These are phyloP conservation scores for human (Homo sapiens) DNA, from an alignment of 2,113 vertebrate genomes.

Conservation along the genomic window DNA sequence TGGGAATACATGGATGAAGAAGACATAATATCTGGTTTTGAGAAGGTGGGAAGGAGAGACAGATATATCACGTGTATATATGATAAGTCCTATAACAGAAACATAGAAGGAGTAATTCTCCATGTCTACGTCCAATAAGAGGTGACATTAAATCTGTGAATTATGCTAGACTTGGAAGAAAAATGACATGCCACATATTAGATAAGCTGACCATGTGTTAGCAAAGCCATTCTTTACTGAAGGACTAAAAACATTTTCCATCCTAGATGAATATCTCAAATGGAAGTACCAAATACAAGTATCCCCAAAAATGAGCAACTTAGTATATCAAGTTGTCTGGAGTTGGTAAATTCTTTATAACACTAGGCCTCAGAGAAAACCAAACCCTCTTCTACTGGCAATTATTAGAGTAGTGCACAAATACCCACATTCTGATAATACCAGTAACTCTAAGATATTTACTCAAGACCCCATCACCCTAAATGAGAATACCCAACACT, in stretches of 20 bases:
- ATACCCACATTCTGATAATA: not conserved
- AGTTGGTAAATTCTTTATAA: not conserved
- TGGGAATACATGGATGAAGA: not conserved
- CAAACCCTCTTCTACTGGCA: not conserved
- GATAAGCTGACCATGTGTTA: not conserved
- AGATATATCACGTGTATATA: not conserved
- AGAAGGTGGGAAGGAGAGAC: not conserved
- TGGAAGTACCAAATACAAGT: not conserved
- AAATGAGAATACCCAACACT: not conserved
- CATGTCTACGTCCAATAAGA: not conserved
- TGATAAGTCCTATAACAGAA: not conserved
- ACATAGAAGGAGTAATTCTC: not conserved
- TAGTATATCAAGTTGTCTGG: not conserved
- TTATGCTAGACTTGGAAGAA: not conserved
- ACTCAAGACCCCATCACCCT: not conserved
- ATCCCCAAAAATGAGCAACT: not conserved
- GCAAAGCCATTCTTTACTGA: not conserved
- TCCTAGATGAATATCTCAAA: not conserved
- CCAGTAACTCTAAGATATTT: not conserved
- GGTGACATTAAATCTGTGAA: not conserved
- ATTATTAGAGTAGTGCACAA: not conserved
- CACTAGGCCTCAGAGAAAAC: not conserved
- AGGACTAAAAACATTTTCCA: not conserved
- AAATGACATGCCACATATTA: not conserved
- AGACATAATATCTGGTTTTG: not conserved